Conservation (phyloP, 2,113 vertebrate genomes). For the Chionodraco myersi region DNA sequence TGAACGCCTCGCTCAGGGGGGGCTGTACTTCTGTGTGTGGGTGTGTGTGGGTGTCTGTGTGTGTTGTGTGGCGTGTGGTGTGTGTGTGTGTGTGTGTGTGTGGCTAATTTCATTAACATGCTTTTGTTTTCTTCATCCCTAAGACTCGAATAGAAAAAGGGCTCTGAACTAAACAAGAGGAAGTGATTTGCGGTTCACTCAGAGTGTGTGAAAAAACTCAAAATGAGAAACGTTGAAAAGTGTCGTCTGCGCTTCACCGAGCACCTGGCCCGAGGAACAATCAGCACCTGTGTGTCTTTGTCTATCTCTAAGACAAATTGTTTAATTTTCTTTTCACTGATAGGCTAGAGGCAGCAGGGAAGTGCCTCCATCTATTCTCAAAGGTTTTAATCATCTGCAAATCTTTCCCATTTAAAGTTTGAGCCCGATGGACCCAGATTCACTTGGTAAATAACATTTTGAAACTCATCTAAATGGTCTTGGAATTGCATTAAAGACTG, state of each 20-base stretch:
- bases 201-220: conserved; percentile 1
- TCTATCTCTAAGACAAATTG: conserved; percentile 9
- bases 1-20: no score
- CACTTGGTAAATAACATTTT: no score
- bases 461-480: no score
- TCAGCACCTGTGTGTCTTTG: conserved; percentile 39
- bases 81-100: background rate
- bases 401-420: no score
- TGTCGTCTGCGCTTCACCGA: conserved; percentile 24
- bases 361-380: no score
- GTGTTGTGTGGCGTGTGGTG: no score
- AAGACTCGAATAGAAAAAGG: conserved; percentile 35
- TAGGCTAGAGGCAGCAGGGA: no score
- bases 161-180: conserved; percentile 51
- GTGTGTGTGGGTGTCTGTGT: no score
- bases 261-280: conserved; percentile 27
- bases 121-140: conserved; percentile 44
- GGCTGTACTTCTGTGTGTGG: no score
- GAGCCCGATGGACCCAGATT: no score
- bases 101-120: conserved; percentile 30
- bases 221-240: conserved; percentile 40
- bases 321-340: background rate
- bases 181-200: conserved; percentile 43
- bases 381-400: no score
- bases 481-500: no score